Conservation (phyloP, 2,113 vertebrate genomes). For the Crocuta crocuta region DNA sequence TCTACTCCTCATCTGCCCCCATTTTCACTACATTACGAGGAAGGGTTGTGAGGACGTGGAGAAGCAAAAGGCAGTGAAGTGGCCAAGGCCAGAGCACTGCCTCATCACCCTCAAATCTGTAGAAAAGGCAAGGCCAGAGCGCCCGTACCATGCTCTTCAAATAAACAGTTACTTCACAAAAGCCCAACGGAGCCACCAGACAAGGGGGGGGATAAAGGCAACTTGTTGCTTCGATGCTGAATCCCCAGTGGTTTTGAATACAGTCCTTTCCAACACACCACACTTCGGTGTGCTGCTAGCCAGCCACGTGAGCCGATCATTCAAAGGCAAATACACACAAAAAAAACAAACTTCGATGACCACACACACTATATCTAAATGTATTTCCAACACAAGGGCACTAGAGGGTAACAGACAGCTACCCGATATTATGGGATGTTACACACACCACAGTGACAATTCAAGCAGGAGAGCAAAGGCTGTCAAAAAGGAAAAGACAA, state of each 20-base stretch:
- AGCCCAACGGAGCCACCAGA: neutral
- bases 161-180: neutral
- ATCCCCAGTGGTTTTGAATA: neutral
- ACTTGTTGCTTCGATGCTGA: neutral
- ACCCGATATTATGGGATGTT: neutral
- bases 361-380: neutral
- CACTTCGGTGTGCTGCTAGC: neutral
- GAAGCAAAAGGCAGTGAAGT: neutral
- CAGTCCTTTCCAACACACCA: neutral
- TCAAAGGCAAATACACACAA: neutral
- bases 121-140: neutral
- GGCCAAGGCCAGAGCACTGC: rapidly evolving
- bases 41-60: neutral
- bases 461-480: neutral
- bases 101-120: neutral
- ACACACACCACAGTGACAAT: neutral
- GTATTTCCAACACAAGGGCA: neutral
- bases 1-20: neutral
- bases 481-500: neutral
- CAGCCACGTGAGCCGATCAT: neutral
- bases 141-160: neutral
- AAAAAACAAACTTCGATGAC: neutral
- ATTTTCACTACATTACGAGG: neutral
- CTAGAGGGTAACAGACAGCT: neutral
- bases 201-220: neutral